A percentile compares a stretch with the other conserved stretches of the same genome.
Evolutionary conservation across 2,113 vertebrate genomes (phyloP).

Genomic region (Gopherus flavomarginatus): DNA sequence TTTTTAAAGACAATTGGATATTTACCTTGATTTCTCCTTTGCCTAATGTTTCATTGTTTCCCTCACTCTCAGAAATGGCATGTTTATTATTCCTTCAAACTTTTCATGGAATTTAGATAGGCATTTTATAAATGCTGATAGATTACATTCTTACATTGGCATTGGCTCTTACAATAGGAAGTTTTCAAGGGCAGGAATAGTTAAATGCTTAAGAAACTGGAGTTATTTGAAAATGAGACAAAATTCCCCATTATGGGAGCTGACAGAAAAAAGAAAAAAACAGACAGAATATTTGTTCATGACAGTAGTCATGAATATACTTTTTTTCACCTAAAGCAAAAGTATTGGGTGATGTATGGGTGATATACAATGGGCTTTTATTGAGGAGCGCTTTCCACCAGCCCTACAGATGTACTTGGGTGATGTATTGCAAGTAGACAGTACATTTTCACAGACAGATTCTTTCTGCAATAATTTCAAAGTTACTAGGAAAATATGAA

Average conservation of each 20-base stretch:
- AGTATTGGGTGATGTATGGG: not conserved
- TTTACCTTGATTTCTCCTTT: not conserved
- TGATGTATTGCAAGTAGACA: not conserved
- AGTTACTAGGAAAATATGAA: not conserved
- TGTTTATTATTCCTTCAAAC: not conserved
- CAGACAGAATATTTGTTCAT: not conserved
- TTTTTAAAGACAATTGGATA: not conserved
- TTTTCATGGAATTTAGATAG: not conserved
- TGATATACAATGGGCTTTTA: not conserved
- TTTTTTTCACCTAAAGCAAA: not conserved
- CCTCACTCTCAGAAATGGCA: not conserved
- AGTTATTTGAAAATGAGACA: not conserved
- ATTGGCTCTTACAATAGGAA: not conserved
- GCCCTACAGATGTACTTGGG: not conserved
- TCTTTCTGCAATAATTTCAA: not conserved
- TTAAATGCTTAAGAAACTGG: not conserved
- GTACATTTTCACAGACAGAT: not conserved
- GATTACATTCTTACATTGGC: not conserved
- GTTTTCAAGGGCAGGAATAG: not conserved
- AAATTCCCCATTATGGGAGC: not conserved
- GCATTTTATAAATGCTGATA: rapidly evolving
- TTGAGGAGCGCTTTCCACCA: not conserved
- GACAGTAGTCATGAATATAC: not conserved
- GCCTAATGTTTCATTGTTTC: rapidly evolving
- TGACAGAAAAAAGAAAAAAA: not conserved